phyloP scores from a whole-genome alignment of 2,113 vertebrate genomes.

The Pleuronectes platessa region DNA sequence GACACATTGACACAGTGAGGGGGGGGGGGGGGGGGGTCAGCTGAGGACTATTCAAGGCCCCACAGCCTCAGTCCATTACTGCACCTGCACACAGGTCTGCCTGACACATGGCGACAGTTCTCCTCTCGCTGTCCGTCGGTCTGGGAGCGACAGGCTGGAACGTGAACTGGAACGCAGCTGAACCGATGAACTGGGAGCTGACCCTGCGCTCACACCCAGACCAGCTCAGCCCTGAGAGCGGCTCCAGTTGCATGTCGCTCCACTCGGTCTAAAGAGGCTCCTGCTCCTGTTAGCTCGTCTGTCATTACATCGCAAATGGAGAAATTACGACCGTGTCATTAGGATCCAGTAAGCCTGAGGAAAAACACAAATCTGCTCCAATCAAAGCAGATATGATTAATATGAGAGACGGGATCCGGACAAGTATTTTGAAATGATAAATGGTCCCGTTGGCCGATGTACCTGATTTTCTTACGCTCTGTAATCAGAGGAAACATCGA shows the following conservation, averaged over 20 bases:
- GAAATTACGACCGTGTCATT: too few species aligned
- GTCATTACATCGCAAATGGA: too few species aligned
- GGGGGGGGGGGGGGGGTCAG: slow-evolving; percentile 23
- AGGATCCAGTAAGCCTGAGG: too few species aligned
- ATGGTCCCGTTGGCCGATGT: too few species aligned
- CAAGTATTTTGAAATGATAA: too few species aligned
- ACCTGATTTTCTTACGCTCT: too few species aligned
- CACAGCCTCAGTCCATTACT: slow-evolving; percentile 17
- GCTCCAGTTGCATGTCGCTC: background rate
- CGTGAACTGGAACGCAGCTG: background rate
- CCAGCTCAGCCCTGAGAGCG: background rate
- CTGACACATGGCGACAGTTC: slow-evolving; percentile 23
- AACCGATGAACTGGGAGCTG: background rate
- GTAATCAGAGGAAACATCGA: too few species aligned
- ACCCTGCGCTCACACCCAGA: background rate
- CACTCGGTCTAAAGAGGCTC: too few species aligned
- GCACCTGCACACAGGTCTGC: background rate
- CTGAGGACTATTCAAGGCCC: slow-evolving; percentile 20
- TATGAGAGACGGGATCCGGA: too few species aligned
- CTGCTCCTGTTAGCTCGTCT: too few species aligned
- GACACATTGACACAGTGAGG: slow-evolving; percentile 29
- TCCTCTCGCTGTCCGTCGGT: slow-evolving; percentile 42
- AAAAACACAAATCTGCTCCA: too few species aligned
- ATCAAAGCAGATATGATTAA: too few species aligned
- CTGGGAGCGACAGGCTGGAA: slow-evolving; percentile 13